Percentiles rank a stretch among this genome's conserved stretches.
Evolutionary conservation across 2,113 vertebrate genomes (phyloP).

Genomic region (Megaleporinus macrocephalus): DNA sequence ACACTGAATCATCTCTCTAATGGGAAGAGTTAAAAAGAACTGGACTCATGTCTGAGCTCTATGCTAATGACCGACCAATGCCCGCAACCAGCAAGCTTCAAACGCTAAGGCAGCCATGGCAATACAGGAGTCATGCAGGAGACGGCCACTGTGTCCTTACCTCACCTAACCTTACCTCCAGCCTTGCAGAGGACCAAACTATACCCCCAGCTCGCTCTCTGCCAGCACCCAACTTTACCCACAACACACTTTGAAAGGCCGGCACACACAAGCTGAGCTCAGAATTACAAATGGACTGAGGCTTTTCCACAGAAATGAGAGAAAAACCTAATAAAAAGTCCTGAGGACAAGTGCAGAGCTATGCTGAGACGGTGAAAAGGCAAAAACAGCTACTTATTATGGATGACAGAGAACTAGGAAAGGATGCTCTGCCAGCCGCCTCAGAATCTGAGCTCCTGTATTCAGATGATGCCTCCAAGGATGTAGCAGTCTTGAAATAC

Average conservation of each 20-base stretch:
- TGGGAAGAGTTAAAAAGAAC: background rate
- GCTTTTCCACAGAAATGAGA: background rate
- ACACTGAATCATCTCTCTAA: background rate
- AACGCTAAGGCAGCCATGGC: background rate
- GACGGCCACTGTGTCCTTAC: background rate
- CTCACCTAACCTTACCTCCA: background rate
- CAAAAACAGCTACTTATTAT: too few species aligned
- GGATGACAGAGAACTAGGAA: too few species aligned
- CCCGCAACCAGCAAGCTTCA: constrained; percentile 14
- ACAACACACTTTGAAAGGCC: background rate
- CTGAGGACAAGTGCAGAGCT: background rate
- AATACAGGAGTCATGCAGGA: constrained; percentile 2
- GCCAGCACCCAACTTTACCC: background rate
- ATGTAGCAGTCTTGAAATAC: too few species aligned
- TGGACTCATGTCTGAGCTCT: background rate
- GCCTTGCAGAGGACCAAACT: background rate
- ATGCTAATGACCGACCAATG: background rate
- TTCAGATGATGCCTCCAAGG: too few species aligned
- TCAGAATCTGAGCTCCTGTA: too few species aligned
- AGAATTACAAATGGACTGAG: background rate
- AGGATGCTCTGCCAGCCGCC: too few species aligned
- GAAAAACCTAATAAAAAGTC: background rate
- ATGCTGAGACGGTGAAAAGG: background rate
- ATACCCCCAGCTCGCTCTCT: background rate
- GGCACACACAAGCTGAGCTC: background rate